A percentile compares a stretch with the other conserved stretches of the same genome.
phyloP scores from a whole-genome alignment of 2,113 vertebrate genomes.

The Thunnus maccoyii region DNA sequence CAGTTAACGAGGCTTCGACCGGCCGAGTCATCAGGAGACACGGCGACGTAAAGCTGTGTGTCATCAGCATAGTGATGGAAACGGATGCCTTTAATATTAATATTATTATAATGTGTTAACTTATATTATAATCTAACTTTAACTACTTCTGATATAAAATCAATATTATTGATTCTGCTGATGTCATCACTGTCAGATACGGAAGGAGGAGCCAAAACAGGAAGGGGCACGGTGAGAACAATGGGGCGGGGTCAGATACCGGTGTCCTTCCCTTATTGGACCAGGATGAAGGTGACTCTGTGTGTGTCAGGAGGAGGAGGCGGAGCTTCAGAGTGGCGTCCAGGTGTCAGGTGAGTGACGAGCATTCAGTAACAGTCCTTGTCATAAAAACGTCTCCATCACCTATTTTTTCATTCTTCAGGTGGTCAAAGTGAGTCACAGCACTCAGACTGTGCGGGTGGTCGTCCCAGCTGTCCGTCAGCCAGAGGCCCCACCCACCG shows the following conservation, averaged over 20 bases:
- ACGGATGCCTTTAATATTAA: too few species aligned
- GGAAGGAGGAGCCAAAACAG: constrained; percentile 68
- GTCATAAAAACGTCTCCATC: not conserved
- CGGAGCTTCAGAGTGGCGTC: constrained; percentile 85
- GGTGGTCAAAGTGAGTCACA: constrained; percentile 90
- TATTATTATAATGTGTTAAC: too few species aligned
- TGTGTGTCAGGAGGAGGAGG: constrained; percentile 64
- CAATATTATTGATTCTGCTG: too few species aligned
- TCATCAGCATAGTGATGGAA: too few species aligned
- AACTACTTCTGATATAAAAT: too few species aligned
- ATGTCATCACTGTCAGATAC: constrained; percentile 56
- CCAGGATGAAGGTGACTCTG: constrained; percentile 63
- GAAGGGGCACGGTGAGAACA: not conserved
- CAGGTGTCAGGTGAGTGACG: constrained; percentile 84
- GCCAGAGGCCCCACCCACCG: constrained; percentile 56
- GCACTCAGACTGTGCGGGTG: constrained; percentile 87
- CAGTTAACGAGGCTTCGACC: too few species aligned
- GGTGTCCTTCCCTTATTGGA: constrained; percentile 75
- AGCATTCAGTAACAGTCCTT: not conserved
- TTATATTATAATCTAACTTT: too few species aligned
- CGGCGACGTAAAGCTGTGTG: too few species aligned
- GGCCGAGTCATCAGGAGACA: too few species aligned
- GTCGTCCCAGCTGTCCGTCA: constrained; percentile 84
- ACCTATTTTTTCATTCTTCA: constrained; percentile 17
- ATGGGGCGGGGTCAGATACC: constrained; percentile 42